Percentiles rank a stretch among this genome's conserved stretches.
Conservation (phyloP, 2,888 invertebrate species). For the Eupithecia dodoneata region DNA sequence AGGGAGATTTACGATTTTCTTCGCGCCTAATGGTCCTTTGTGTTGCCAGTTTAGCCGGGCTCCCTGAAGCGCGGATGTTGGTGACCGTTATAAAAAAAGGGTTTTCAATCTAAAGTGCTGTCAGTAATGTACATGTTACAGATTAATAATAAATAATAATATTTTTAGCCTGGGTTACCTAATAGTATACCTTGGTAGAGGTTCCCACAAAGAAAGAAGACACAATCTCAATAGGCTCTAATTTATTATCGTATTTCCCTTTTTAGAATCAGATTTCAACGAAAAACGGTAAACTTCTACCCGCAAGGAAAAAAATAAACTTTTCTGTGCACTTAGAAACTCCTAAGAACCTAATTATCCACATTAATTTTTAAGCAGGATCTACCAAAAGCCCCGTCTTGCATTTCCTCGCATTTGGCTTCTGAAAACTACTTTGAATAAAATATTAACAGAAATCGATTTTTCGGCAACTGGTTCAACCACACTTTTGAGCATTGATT, state of each 20-base stretch:
- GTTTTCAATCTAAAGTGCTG: background rate
- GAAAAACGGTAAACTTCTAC: too few species aligned
- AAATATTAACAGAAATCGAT: constrained; percentile 39
- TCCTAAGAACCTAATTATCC: background rate
- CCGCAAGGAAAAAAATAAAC: too few species aligned
- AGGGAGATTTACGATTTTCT: constrained; percentile 32
- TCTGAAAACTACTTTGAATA: constrained; percentile 37
- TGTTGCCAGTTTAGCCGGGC: constrained; percentile 28
- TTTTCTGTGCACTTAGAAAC: too few species aligned
- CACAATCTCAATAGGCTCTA: too few species aligned
- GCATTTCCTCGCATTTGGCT: constrained; percentile 38
- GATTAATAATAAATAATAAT: background rate
- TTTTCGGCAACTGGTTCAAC: background rate
- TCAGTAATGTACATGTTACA: background rate
- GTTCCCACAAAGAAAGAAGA: too few species aligned
- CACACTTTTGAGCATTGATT: constrained; percentile 7
- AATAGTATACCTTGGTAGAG: too few species aligned
- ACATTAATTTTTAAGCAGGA: background rate
- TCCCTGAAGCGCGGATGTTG: background rate
- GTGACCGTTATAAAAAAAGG: background rate
- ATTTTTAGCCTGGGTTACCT: background rate
- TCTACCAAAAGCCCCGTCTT: background rate
- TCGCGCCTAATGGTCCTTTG: constrained; percentile 31
- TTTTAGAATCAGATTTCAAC: too few species aligned
- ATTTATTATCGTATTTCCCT: too few species aligned